Evolutionary conservation across 1,140 invertebrate genomes (phyloP), one percentile per base, ranked within the genome.

Genomic region (Catajapyx aquilonaris): DNA sequence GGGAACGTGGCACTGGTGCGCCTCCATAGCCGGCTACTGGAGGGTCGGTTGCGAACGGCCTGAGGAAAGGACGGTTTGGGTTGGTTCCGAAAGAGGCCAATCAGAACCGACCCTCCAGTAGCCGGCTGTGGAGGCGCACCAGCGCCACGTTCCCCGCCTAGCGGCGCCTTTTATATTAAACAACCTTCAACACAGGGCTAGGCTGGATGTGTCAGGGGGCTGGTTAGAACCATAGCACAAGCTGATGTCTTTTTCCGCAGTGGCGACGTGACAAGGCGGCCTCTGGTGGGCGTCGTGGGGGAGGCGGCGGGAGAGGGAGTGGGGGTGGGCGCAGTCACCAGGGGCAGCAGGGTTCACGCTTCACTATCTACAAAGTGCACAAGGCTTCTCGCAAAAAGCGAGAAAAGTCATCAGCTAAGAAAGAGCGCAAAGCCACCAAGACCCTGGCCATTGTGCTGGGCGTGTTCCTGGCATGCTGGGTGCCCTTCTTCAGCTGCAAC

Each of bases 401-500:
- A 28, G 86, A 91, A 52, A 93, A 90, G 52, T 88, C 84, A 17
- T 87, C 86, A 1, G 87, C 84, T 2, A 88, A 86, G 54, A 84
- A 85, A 52, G 94, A 99, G 55, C 72, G 88, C 41, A 95, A 98
- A 61, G 93, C 94, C n/a, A 99, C 94, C 4, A 97, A 98, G 65
- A 99, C 94, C 11, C 59, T 98, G 22, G 93, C 91, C 41, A 97
- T 98, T 55, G 94, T 99, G 44, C 68, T 98, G 54, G 93, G 94
- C 43, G 87, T 95, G 1, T 99, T 99, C 59, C 69, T 98, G 5
- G 73, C 95, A 46, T 98, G 94, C 57, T 98, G 94, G 94, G 79
- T 94, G 35, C 94, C 94, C 28, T 99, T 99, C 68, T 99, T 99
- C 69, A 90, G 81, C 1, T 88, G 81, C 60, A 87, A 91, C 60